A percentile compares a stretch with the other conserved stretches of the same genome.
Evolutionary conservation across 2,113 vertebrate genomes (phyloP).

Genomic region (Sorex araneus): DNA sequence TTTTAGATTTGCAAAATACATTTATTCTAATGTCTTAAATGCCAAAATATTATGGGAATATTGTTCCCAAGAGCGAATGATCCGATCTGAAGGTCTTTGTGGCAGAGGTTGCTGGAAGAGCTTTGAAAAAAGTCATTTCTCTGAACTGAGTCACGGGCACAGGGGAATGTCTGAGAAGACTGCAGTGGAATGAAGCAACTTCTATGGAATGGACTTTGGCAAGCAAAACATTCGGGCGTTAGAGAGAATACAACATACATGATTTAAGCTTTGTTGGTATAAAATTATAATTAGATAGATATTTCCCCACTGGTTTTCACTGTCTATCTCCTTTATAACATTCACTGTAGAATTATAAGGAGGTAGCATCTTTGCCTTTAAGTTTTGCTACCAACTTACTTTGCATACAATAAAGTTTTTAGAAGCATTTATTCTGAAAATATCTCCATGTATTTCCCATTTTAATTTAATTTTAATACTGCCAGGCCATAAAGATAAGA

Average conservation of each 20-base stretch:
- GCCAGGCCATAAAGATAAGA: no score
- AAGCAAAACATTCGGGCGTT: constrained; percentile 29
- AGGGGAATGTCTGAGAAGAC: constrained; percentile 68
- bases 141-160: constrained; percentile 71
- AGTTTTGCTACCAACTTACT: not conserved
- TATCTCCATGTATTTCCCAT: not conserved
- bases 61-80: constrained; percentile 48
- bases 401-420: not conserved
- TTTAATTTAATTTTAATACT: constrained; percentile 7
- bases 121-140: constrained; percentile 52
- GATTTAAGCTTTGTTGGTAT: constrained; percentile 30
- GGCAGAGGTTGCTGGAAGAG: constrained; percentile 48
- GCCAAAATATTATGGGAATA: constrained; percentile 70
- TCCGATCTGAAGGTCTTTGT: constrained; percentile 56
- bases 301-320: constrained; percentile 5
- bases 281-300: constrained; percentile 44
- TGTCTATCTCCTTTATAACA: not conserved
- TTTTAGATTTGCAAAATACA: constrained; percentile 61
- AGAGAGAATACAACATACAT: constrained; percentile 6
- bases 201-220: constrained; percentile 67
- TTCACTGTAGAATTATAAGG: not conserved
- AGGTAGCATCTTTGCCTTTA: not conserved
- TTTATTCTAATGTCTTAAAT: constrained; percentile 60
- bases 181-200: constrained; percentile 64
- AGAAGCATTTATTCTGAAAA: constrained; percentile 44